Evolutionary conservation across 2,888 invertebrate genomes (phyloP).

Genomic region (Hedya salicella): DNA sequence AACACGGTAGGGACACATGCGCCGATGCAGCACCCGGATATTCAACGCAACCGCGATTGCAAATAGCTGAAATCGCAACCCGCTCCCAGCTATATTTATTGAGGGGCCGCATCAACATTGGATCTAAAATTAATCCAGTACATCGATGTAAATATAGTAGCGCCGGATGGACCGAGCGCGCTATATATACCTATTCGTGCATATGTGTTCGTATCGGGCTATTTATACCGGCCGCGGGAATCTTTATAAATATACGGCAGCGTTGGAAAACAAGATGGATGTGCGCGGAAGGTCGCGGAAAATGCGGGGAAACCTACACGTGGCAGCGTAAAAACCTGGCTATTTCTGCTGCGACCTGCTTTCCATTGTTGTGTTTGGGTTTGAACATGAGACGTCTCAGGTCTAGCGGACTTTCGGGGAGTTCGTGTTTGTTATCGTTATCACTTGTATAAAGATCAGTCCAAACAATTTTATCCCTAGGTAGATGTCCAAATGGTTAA

Average conservation of each 20-base stretch:
- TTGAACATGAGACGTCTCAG: not conserved
- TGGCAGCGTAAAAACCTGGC: not conserved
- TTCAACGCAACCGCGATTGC: conserved; percentile 47
- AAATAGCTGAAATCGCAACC: conserved; percentile 45
- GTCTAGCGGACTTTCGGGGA: too few species aligned
- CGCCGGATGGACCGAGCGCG: conserved; percentile 54
- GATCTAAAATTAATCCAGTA: conserved; percentile 67
- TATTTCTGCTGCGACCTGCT: not conserved
- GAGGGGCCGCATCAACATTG: conserved; percentile 65
- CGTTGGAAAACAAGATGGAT: conserved; percentile 63
- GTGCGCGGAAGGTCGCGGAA: conserved; percentile 78
- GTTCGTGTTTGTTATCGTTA: too few species aligned
- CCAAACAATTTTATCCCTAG: too few species aligned
- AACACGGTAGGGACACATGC: conserved; percentile 1
- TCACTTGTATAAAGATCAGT: too few species aligned
- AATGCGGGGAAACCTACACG: conserved; percentile 47
- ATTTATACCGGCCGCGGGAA: conserved; percentile 60
- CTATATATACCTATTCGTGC: conserved; percentile 49
- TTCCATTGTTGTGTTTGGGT: not conserved
- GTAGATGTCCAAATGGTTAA: too few species aligned
- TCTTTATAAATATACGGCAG: conserved; percentile 58
- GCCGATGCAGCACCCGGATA: conserved; percentile 43
- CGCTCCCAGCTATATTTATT: conserved; percentile 48
- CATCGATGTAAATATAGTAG: conserved; percentile 68
- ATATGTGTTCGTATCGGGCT: conserved; percentile 51